Conservation (phyloP, 2,797 vertebrate species). For the Malacoraja senta region DNA sequence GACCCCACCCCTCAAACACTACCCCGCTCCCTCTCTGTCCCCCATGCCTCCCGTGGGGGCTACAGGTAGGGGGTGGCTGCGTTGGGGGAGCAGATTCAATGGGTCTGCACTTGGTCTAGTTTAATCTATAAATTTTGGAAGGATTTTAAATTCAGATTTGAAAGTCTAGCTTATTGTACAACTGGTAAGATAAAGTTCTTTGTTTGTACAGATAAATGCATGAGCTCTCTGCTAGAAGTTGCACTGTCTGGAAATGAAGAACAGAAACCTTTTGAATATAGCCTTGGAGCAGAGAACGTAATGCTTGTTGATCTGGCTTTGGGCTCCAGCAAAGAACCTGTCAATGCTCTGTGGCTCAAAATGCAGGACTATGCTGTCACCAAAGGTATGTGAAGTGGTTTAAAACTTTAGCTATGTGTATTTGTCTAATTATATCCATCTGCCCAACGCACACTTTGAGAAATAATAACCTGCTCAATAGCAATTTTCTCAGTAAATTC, state of each 20-base stretch:
- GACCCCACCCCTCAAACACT: too few species aligned
- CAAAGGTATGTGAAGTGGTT: slow-evolving; percentile 68
- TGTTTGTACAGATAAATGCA: slow-evolving; percentile 67
- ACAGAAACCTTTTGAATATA: slow-evolving; percentile 89
- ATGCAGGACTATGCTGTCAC: slow-evolving; percentile 93
- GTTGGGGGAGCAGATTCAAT: too few species aligned
- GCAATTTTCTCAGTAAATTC: not conserved
- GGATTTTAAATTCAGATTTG: not conserved
- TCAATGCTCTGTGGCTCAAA: slow-evolving; percentile 87
- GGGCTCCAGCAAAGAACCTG: slow-evolving; percentile 87
- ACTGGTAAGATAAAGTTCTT: not conserved
- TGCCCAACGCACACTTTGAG: not conserved
- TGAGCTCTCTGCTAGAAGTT: slow-evolving; percentile 84
- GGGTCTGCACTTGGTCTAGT: too few species aligned
- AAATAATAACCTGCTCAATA: not conserved
- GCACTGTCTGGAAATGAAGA: slow-evolving; percentile 90
- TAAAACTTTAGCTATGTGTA: not conserved
- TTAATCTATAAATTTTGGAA: not conserved
- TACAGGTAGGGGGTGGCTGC: too few species aligned
- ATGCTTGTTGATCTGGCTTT: slow-evolving; percentile 81
- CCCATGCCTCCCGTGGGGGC: too few species aligned
- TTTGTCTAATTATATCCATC: not conserved
- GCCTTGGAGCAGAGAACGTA: slow-evolving; percentile 71
- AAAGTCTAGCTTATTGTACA: not conserved
- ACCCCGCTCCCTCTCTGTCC: too few species aligned